Evolutionary conservation across 1,140 invertebrate species (phyloP).

Genomic region (Apis florea): DNA sequence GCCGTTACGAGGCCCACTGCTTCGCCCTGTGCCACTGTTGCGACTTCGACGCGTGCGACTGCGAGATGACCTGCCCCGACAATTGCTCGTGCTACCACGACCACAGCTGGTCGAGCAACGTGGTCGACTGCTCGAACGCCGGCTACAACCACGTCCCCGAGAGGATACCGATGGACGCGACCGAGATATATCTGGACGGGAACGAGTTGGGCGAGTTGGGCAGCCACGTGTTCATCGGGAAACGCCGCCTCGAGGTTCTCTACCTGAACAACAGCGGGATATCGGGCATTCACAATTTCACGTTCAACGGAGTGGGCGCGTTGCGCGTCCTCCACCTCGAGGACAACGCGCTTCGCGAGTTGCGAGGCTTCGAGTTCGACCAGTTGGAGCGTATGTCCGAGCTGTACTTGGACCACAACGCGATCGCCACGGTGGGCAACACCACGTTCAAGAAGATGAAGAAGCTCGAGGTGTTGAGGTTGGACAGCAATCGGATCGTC

Average conservation of each 20-base stretch:
- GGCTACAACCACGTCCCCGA: conserved; percentile 91
- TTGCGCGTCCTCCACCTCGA: conserved; percentile 91
- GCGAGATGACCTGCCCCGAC: conserved; percentile 96
- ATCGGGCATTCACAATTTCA: conserved; percentile 91
- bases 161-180: conserved; percentile 96
- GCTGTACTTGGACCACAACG: conserved; percentile 93
- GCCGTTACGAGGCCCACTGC: conserved; percentile 95
- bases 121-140: conserved; percentile 93
- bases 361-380: conserved; percentile 92
- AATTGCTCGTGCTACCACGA: conserved; percentile 97
- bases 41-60: conserved; percentile 96
- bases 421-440: conserved; percentile 91
- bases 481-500: conserved; percentile 92
- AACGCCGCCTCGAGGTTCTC: conserved; percentile 92
- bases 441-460: conserved; percentile 90
- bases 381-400: conserved; percentile 90
- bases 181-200: conserved; percentile 95
- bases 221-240: conserved; percentile 94
- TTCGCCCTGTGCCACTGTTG: conserved; percentile 96
- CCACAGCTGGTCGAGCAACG: conserved; percentile 95
- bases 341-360: conserved; percentile 89
- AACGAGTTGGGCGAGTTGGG: conserved; percentile 93
- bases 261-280: conserved; percentile 95
- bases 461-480: conserved; percentile 89
- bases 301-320: conserved; percentile 91